A percentile compares a stretch with the other conserved stretches of the same genome.
phyloP scores from a whole-genome alignment of 2,797 vertebrate genomes.

The Fistularia commersonii region DNA sequence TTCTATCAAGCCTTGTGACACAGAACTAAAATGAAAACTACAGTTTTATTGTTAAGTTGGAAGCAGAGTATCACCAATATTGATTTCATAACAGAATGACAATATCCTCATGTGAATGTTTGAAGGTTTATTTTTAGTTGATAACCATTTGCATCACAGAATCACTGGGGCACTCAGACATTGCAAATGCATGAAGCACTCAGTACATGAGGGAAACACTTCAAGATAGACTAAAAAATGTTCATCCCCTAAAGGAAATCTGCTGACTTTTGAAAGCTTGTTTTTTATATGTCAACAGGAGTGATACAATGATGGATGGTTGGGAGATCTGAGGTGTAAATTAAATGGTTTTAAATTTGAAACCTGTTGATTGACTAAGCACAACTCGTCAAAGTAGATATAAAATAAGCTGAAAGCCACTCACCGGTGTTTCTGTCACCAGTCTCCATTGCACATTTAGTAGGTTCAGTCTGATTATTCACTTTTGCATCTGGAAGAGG shows the following conservation, averaged over 20 bases:
- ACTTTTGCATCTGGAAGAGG: conserved; percentile 94
- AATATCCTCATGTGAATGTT: conserved; percentile 1
- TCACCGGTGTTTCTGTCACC: conserved; percentile 90
- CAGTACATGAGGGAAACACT: conserved; percentile 15
- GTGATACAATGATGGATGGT: too few species aligned
- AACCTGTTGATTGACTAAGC: conserved; percentile 54
- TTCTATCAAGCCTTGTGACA: too few species aligned
- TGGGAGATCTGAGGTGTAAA: too few species aligned
- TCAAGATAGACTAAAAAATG: neutral
- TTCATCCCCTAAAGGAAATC: conserved; percentile 10
- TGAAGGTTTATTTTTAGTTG: neutral
- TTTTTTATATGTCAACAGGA: too few species aligned
- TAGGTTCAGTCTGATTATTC: conserved; percentile 96
- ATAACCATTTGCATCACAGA: conserved; percentile 11
- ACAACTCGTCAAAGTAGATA: conserved; percentile 5
- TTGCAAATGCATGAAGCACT: conserved; percentile 13
- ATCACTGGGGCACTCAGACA: conserved; percentile 10
- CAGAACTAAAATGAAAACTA: too few species aligned
- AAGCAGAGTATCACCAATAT: conserved; percentile 10
- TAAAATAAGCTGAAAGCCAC: conserved; percentile 41
- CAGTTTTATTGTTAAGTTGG: too few species aligned
- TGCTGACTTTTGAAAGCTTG: too few species aligned
- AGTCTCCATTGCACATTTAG: conserved; percentile 95
- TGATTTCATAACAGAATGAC: conserved; percentile 7
- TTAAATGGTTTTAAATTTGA: conserved; percentile 9